These are phyloP conservation scores for Drosophila recens DNA, from an alignment of 2,888 invertebrate genomes.

Conservation along the genomic window DNA sequence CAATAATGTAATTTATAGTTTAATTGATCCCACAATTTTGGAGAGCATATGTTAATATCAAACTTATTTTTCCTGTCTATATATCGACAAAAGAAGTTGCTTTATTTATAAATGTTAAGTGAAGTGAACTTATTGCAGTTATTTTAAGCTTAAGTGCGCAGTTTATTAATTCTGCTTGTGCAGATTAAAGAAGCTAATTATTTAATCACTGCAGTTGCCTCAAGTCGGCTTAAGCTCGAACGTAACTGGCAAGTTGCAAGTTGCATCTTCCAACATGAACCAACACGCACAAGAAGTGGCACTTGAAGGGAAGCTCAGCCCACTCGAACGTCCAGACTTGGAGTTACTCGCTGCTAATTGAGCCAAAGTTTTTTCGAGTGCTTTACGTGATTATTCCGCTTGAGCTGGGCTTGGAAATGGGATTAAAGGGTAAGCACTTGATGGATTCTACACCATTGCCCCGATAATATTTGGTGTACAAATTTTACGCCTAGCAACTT, in stretches of 20 bases:
- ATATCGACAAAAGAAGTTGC: no score
- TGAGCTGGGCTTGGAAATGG: neutral
- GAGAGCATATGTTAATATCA: no score
- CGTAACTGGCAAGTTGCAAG: constrained; percentile 1
- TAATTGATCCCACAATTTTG: no score
- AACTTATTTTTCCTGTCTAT: no score
- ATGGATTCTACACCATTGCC: constrained; percentile 4
- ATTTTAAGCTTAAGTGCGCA: neutral
- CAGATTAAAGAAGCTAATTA: neutral
- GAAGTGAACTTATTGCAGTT: neutral
- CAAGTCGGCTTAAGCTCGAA: neutral
- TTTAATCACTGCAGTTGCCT: neutral
- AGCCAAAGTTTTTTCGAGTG: constrained; percentile 16
- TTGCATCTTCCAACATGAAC: neutral
- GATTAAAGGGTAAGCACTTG: neutral
- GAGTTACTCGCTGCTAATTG: constrained; percentile 14
- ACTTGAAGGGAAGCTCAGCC: constrained; percentile 1
- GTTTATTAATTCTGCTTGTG: neutral
- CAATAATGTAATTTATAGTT: no score
- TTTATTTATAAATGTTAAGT: neutral
- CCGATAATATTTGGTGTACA: constrained; percentile 36
- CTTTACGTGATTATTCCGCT: constrained; percentile 31
- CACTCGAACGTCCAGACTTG: neutral
- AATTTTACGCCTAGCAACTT: constrained; percentile 33
- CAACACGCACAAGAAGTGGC: neutral